Percentiles rank a stretch among this genome's conserved stretches.
phyloP scores from a whole-genome alignment of 1,140 invertebrate genomes.

The Drosophila azteca region DNA sequence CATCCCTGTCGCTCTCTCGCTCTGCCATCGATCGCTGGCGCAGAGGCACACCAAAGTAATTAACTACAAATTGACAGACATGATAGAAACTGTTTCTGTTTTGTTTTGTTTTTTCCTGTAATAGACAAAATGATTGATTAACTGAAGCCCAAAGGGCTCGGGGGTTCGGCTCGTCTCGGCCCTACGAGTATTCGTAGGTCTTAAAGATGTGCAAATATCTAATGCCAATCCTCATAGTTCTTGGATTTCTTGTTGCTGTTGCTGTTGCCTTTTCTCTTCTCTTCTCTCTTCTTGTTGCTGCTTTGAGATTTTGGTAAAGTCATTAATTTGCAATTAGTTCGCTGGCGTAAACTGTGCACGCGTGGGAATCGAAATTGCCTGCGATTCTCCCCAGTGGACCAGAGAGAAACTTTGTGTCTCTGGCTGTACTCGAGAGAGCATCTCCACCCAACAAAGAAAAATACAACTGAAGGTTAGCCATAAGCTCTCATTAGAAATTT shows the following conservation, averaged over 20 bases:
- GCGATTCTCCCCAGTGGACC: constrained; percentile 49
- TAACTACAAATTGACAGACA: constrained; percentile 71
- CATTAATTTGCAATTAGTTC: constrained; percentile 81
- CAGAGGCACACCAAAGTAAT: constrained; percentile 57
- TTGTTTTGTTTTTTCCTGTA: constrained; percentile 55
- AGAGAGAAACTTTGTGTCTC: constrained; percentile 41
- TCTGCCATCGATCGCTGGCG: constrained; percentile 12
- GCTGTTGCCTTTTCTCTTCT: neutral
- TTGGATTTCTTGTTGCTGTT: neutral
- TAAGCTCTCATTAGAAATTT: constrained; percentile 17
- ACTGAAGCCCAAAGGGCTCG: constrained; percentile 38
- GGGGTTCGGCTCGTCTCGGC: constrained; percentile 25
- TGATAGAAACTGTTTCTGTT: constrained; percentile 47
- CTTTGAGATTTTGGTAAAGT: constrained; percentile 52
- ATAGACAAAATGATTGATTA: constrained; percentile 79
- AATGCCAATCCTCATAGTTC: constrained; percentile 21
- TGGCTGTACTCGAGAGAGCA: neutral
- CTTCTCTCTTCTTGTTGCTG: neutral
- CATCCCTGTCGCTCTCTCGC: constrained; percentile 9
- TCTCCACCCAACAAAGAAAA: constrained; percentile 22
- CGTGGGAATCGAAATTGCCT: constrained; percentile 74
- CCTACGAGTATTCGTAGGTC: constrained; percentile 15
- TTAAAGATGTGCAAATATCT: constrained; percentile 64
- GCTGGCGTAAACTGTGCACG: constrained; percentile 64
- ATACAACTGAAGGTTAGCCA: constrained; percentile 10